These are phyloP conservation scores for Lydus trimaculatus DNA, from an alignment of 2,888 invertebrate species.

Conservation along the genomic window DNA sequence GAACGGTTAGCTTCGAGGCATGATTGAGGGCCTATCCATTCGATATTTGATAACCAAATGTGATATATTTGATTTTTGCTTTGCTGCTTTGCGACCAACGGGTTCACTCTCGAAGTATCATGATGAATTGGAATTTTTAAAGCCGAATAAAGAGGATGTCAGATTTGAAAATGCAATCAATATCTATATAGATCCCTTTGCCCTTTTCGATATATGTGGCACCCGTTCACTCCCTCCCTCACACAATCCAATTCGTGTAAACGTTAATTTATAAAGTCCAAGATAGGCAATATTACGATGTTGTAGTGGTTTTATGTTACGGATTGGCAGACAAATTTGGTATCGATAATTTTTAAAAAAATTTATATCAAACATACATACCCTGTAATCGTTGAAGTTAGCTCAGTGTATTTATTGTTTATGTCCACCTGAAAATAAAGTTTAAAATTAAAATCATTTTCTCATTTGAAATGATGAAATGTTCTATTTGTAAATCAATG, in stretches of 20 bases:
- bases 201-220: not conserved
- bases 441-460: not conserved
- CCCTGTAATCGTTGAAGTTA: not conserved
- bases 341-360: not conserved
- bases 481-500: not conserved
- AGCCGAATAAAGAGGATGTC: constrained; percentile 45
- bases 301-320: not conserved
- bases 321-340: not conserved
- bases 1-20: constrained; percentile 52
- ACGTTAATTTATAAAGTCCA: constrained; percentile 39
- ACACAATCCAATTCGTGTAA: constrained; percentile 25
- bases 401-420: not conserved
- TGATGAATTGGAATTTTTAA: constrained; percentile 47
- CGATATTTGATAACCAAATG: constrained; percentile 55
- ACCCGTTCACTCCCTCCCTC: constrained; percentile 22
- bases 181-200: constrained; percentile 27
- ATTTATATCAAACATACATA: not conserved
- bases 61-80: constrained; percentile 55
- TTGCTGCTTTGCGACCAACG: constrained; percentile 46
- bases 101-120: constrained; percentile 36
- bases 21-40: constrained; percentile 52
- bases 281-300: constrained; percentile 21
- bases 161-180: constrained; percentile 45
- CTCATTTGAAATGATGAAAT: not conserved
- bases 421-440: not conserved